Percentiles rank a stretch among this genome's conserved stretches.
Evolutionary conservation across 1,140 invertebrate genomes (phyloP).

Genomic region (Eupristina koningsbergeri): DNA sequence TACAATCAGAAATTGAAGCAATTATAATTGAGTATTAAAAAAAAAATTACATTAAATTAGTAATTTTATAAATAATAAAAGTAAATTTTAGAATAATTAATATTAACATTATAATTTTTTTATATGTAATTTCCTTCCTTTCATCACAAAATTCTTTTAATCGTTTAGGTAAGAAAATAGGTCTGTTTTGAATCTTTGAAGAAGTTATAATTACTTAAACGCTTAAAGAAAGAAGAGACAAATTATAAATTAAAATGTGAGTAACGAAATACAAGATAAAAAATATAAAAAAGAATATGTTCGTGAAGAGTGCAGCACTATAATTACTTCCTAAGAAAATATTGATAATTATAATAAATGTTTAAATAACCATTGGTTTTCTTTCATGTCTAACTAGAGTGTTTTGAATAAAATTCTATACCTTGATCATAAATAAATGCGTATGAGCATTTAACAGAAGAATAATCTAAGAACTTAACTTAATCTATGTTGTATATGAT

Average conservation of each 20-base stretch:
- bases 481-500: not conserved
- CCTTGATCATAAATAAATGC: not conserved
- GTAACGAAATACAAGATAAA: not conserved
- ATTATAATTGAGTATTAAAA: too few species aligned
- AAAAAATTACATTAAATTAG: too few species aligned
- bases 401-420: not conserved
- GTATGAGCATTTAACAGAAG: not conserved
- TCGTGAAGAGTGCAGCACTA: not conserved
- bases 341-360: constrained; percentile 41
- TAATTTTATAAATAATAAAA: too few species aligned
- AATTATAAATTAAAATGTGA: constrained; percentile 29
- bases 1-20: too few species aligned
- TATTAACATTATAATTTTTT: too few species aligned
- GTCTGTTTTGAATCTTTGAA: not conserved
- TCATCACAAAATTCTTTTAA: too few species aligned
- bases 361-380: constrained; percentile 7
- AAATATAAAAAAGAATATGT: not conserved
- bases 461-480: not conserved
- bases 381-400: not conserved
- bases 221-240: not conserved
- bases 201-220: not conserved
- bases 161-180: too few species aligned
- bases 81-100: too few species aligned
- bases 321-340: not conserved
- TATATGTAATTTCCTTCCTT: too few species aligned